Conservation (phyloP, 2,113 vertebrate genomes). For the Sylvilagus bachmani region DNA sequence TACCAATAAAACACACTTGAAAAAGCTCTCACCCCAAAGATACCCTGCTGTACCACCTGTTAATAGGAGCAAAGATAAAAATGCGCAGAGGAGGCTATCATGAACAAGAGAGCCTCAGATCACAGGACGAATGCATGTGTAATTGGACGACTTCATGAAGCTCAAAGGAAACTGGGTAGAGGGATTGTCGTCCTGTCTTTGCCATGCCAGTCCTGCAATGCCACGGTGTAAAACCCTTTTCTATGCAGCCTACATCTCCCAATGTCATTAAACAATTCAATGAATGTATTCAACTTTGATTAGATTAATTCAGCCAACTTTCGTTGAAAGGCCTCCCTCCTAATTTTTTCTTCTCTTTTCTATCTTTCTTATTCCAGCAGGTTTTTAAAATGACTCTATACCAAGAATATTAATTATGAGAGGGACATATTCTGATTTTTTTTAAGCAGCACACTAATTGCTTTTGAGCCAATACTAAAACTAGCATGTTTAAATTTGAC, state of each 20-base stretch:
- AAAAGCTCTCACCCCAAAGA: constrained; percentile 59
- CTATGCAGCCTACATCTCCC: not conserved
- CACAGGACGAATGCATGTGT: constrained; percentile 47
- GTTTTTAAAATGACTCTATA: constrained; percentile 43
- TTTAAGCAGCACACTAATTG: constrained; percentile 61
- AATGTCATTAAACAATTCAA: constrained; percentile 43
- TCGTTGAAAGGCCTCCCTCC: constrained; percentile 55
- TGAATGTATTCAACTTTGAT: constrained; percentile 33
- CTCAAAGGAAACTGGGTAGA: constrained; percentile 41
- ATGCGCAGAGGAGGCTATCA: constrained; percentile 32
- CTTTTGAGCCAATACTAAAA: constrained; percentile 45
- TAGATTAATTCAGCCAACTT: constrained; percentile 45
- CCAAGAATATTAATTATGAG: not conserved
- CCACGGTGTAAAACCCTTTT: not conserved
- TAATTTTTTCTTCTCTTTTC: not conserved
- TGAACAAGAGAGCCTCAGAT: not conserved
- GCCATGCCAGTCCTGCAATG: not conserved
- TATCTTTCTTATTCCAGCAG: not conserved
- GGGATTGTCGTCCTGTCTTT: not conserved
- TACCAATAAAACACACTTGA: constrained; percentile 24
- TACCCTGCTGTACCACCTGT: constrained; percentile 17
- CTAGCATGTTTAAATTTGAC: constrained; percentile 55
- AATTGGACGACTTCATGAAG: constrained; percentile 41
- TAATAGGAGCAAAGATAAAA: constrained; percentile 60
- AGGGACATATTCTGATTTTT: constrained; percentile 28